Evolutionary conservation across 2,113 vertebrate genomes (phyloP).

Genomic region (Rhodinocichla rosea): DNA sequence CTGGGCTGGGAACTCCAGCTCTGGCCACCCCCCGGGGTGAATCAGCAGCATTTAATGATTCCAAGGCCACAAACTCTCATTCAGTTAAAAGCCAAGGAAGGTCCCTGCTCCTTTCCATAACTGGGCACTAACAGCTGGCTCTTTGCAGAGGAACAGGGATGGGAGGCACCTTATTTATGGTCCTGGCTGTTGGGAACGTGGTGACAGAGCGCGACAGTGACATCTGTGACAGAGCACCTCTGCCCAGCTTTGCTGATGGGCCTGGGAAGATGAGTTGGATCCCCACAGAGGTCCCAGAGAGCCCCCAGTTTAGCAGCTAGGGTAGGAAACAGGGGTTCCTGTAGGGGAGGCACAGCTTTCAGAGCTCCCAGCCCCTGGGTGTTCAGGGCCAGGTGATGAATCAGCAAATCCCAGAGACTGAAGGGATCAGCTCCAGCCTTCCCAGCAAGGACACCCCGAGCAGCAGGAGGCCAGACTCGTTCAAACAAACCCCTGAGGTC

Average conservation of each 20-base stretch:
- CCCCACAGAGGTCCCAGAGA: neutral
- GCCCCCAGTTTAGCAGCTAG: neutral
- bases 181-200: rapidly evolving
- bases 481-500: neutral
- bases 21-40: neutral
- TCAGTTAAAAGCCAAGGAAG: neutral
- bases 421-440: neutral
- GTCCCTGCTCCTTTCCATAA: neutral
- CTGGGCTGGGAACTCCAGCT: neutral
- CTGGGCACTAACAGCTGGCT: neutral
- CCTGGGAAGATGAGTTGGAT: neutral
- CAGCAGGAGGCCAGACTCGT: neutral
- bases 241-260: rapidly evolving
- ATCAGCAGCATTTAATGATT: neutral
- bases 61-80: neutral
- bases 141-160: neutral
- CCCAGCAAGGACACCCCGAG: neutral
- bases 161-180: neutral
- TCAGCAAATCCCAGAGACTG: neutral
- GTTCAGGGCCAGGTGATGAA: neutral
- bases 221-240: rapidly evolving
- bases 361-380: neutral
- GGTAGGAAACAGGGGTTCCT: neutral
- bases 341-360: neutral
- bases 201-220: neutral